Conservation (phyloP, 2,113 vertebrate species). For the Emydura subglobosa region DNA sequence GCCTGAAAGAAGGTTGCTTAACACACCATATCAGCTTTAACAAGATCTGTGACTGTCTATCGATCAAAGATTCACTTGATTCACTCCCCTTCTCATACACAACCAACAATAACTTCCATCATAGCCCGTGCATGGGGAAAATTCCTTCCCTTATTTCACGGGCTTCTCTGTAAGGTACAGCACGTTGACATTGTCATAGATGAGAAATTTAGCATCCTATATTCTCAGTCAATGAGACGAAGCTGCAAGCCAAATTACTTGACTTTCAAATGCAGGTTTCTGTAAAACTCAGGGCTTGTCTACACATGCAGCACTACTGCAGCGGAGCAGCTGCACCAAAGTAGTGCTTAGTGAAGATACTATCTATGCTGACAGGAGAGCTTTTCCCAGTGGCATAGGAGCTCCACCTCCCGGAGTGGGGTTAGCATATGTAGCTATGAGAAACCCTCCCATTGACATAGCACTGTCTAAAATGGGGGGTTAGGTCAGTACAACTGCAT, state of each 20-base stretch:
- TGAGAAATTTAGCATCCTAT: neutral
- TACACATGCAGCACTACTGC: no score
- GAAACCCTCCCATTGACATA: neutral
- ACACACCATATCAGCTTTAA: neutral
- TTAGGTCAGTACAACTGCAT: neutral
- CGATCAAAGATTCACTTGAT: neutral
- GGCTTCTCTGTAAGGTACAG: neutral
- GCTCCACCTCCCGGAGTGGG: no score
- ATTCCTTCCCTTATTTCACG: neutral
- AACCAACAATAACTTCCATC: neutral
- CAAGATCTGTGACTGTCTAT: neutral
- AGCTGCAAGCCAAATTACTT: neutral
- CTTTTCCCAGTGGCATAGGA: neutral
- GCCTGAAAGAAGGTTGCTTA: neutral
- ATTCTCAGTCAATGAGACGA: neutral
- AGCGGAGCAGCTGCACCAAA: neutral
- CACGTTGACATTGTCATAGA: accelerated
- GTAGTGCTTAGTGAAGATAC: neutral
- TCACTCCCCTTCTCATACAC: neutral
- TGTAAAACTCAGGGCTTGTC: neutral
- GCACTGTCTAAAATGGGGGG: no score
- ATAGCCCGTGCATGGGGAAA: neutral
- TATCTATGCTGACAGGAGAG: neutral
- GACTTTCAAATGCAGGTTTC: neutral
- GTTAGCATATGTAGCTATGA: neutral